phyloP scores from a whole-genome alignment of 2,888 invertebrate species.

The Agrilus cyanescens region DNA sequence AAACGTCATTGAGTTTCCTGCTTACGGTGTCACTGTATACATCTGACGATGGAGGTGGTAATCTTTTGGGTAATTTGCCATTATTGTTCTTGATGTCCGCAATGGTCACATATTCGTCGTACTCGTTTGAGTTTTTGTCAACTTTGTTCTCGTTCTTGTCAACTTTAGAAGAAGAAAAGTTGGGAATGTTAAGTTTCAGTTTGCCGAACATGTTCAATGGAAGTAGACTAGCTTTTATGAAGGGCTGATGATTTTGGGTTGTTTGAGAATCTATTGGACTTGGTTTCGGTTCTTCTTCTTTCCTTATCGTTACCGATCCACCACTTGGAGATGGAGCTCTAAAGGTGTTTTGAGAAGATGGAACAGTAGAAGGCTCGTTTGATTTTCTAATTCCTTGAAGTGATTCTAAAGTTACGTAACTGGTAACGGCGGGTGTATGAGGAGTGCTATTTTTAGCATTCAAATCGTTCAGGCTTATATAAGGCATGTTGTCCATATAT shows the following conservation, averaged over 20 bases:
- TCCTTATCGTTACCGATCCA: constrained; percentile 27
- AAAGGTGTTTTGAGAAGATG: constrained; percentile 15
- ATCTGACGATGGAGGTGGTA: constrained; percentile 24
- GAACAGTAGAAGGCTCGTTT: constrained; percentile 8
- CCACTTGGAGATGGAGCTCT: constrained; percentile 32
- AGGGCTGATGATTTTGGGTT: constrained; percentile 23
- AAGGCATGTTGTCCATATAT: constrained; percentile 12
- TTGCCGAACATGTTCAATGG: constrained; percentile 63
- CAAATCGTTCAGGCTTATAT: constrained; percentile 8
- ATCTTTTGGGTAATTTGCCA: constrained; percentile 38
- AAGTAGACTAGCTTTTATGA: constrained; percentile 38
- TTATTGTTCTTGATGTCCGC: constrained; percentile 73
- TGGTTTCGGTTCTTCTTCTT: constrained; percentile 17
- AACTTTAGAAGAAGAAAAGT: constrained; percentile 25
- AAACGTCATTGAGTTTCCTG: constrained; percentile 46
- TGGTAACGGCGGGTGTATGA: constrained; percentile 15
- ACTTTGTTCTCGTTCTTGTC: constrained; percentile 40
- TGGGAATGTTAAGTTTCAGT: constrained; percentile 39
- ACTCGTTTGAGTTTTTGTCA: constrained; percentile 40
- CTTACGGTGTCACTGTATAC: constrained; percentile 57
- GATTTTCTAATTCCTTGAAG: constrained; percentile 15
- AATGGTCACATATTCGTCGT: constrained; percentile 77
- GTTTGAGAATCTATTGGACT: neutral
- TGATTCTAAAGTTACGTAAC: constrained; percentile 32
- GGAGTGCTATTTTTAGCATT: neutral